Base-by-base conservation (phyloP, 2,113 vertebrate genomes). In the Rhynchomys soricoides region DNA sequence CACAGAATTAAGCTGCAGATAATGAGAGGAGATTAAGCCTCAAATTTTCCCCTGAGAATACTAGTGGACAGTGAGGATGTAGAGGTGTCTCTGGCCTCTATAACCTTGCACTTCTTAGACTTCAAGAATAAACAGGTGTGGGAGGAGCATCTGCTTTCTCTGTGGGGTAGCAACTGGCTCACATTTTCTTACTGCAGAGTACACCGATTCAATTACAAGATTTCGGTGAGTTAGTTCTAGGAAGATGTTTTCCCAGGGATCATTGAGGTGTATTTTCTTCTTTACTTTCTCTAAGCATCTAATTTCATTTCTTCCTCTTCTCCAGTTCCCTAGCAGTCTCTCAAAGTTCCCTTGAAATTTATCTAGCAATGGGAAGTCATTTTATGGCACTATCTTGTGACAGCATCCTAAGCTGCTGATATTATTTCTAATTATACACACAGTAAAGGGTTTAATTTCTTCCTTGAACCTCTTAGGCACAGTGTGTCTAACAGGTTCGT, bases 291-390 rank as follows among this genome's bases (percentile, higher is more conserved):
- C 77, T 34, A 70, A 95, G 89, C 82, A 93, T 86, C n/a, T 55
- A 8, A 59, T 62, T 91, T 91, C 4, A 5, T 62, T 79, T 77
- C 22, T 90, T 4, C 40, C 26, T 15, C 1, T 68, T 37, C 78
- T 74, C n/a, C 40, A 45, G 52, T 31, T 59, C 7, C 68, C 52
- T 37, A 43, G 31, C 66, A 62, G 10, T 57, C 90, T 83, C 90
- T 94, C 81, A 70, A 10, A 55, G 85, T 97, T 97, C 71, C 77
- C 78, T 95, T 94, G 86, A 96, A 91, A 31, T 97, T 96, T 66
- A 40, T 21, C 0, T 97, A 79, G 24, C 78, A 83, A 48, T 12
- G 43, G 78, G 50, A 59, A 55, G 68, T 40, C 4, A 0, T 73
- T 97, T 86, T 91, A 70, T 0, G 2, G 48, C 45, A 16, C 78